Evolutionary conservation across 2,888 invertebrate species (phyloP).

Genomic region (Periphyllus acericola): DNA sequence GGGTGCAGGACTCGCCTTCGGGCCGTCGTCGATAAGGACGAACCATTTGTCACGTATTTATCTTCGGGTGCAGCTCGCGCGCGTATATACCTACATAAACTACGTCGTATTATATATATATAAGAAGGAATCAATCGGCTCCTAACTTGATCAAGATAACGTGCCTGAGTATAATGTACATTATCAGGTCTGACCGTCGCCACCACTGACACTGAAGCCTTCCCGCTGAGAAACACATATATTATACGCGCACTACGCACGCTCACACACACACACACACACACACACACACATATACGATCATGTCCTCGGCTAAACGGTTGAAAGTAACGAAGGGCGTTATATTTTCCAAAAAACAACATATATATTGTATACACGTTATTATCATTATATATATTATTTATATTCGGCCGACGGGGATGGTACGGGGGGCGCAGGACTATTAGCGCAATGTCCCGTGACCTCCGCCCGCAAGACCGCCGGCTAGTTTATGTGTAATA

Average conservation of each 20-base stretch:
- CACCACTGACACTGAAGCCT: not conserved
- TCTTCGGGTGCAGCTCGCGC: constrained; percentile 9
- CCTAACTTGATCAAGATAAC: constrained; percentile 22
- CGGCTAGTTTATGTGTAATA: not conserved
- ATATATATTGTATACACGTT: not conserved
- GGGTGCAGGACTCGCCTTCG: constrained; percentile 10
- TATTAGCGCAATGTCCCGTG: not conserved
- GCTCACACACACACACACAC: not conserved
- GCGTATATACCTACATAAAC: not conserved
- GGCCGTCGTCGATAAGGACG: constrained; percentile 16
- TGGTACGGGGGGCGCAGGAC: not conserved
- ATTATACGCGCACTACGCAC: not conserved
- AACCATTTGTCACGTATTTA: constrained; percentile 23
- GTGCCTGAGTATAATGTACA: not conserved
- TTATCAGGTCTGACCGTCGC: constrained; percentile 2
- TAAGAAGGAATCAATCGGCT: constrained; percentile 19
- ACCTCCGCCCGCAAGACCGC: not conserved
- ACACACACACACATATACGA: not conserved
- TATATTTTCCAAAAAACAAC: constrained; percentile 9
- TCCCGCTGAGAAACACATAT: not conserved
- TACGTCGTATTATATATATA: not conserved
- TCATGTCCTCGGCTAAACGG: not conserved
- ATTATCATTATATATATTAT: no score
- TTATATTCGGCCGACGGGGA: not conserved
- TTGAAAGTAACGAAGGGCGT: constrained; percentile 7